Evolutionary conservation across 2,888 invertebrate genomes (phyloP), one percentile per base, ranked within the genome.

Genomic region (Tetragonula carbonaria): DNA sequence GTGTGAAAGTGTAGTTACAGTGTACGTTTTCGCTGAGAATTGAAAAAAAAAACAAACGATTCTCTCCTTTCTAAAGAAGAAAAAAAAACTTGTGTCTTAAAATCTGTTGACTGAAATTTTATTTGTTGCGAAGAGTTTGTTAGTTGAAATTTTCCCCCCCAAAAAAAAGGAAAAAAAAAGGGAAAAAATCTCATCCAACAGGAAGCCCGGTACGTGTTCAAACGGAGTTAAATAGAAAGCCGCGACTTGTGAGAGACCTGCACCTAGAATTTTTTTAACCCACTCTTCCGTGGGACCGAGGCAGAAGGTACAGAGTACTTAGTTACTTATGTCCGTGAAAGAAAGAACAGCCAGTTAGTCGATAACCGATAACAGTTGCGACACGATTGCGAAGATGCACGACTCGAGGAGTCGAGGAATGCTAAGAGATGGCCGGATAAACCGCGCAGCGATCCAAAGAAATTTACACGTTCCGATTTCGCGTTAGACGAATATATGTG

Each of bases 281-380:
- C 53, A 33, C 13, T 70, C 45, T 70, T 70, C 65, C 50, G 63
- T 51, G 55, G 6, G 51, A 38, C 74, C 45, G 45, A 38, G 16
- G 16, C 18, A 8, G 33, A 57, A 14, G 57, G 38, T 33, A 33
- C 28, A 18, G 18, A 18, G 8, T 33, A 13, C 8, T 13, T 45
- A 62, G 16, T n/a, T 33, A 23, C 14, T 45, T 66, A 33, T 75
- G 70, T 62, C 63, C 59, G 57, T 68, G 55, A 74, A 83, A 75
- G 65, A 83, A 72, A 74, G 65, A 33, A 85, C 72, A 70, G 75
- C 72, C 59, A 55, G 63, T 81, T 73, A 75, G 68, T 51, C 62
- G 82, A 86, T 78, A 78, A 57, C 62, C 57, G 85, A 85, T 86
- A 85, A 82, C 78, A 84, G 77, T 86, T 78, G 86, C 76, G 78